Evolutionary conservation across 64 coral and sea anemone species (phyloP).

Genomic region (Stylophora pistillata): DNA sequence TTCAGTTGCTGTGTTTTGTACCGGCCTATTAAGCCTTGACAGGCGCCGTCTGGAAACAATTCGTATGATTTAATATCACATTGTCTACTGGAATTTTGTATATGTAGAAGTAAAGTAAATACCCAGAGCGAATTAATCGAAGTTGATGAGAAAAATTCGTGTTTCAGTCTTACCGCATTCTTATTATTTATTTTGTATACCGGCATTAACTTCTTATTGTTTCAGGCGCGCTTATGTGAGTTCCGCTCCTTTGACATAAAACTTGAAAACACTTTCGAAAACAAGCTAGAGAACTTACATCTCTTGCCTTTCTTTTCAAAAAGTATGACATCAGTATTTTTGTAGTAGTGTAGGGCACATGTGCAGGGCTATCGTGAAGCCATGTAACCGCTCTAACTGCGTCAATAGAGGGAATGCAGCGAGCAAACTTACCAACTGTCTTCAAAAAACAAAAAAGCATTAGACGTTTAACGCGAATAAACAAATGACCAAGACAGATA

Average conservation of each 20-base stretch:
- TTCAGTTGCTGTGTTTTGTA: background rate
- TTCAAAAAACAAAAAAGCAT: constrained; percentile 8
- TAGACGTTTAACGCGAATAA: constrained; percentile 18
- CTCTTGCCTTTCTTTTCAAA: background rate
- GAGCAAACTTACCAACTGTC: background rate
- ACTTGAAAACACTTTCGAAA: background rate
- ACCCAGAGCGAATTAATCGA: background rate
- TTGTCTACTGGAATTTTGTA: background rate
- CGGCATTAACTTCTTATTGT: background rate
- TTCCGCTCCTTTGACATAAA: background rate
- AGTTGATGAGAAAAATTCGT: background rate
- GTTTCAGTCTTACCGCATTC: background rate
- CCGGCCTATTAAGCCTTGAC: background rate
- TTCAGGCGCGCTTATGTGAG: background rate
- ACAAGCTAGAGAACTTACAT: background rate
- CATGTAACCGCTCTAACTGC: background rate
- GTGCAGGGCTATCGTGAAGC: background rate
- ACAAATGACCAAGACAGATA: constrained; percentile 5
- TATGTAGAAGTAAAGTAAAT: background rate
- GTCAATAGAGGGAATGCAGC: constrained; percentile 19
- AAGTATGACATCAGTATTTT: background rate
- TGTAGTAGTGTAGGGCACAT: background rate
- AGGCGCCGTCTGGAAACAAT: background rate
- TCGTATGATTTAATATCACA: background rate
- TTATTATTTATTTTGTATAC: background rate